phyloP scores from a whole-genome alignment of 2,797 vertebrate genomes.

The Hyperoplus lanceolatus region DNA sequence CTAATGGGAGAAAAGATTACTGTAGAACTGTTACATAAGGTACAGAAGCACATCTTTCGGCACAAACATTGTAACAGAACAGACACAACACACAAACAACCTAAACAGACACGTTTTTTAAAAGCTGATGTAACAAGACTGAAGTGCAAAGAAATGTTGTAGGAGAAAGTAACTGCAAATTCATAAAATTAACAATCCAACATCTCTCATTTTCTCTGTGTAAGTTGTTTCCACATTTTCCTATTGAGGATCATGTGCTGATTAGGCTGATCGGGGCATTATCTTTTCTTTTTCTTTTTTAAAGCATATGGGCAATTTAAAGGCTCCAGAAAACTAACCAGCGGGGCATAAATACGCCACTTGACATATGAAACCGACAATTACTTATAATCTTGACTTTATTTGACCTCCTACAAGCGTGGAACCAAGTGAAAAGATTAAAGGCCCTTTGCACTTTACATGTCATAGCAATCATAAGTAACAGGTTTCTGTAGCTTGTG shows the following conservation, averaged over 20 bases:
- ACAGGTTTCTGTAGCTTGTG: constrained; percentile 43
- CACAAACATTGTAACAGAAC: too few relatives aligned
- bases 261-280: constrained; percentile 23
- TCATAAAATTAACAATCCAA: too few relatives aligned
- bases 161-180: too few relatives aligned
- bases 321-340: constrained; percentile 12
- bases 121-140: too few relatives aligned
- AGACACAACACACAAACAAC: too few relatives aligned
- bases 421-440: constrained; percentile 32
- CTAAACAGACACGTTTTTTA: too few relatives aligned
- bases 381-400: constrained; percentile 5
- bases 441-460: constrained; percentile 4
- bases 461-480: constrained; percentile 35
- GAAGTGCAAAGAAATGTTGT: too few relatives aligned
- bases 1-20: too few relatives aligned
- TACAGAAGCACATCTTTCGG: too few relatives aligned
- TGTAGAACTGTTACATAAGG: too few relatives aligned
- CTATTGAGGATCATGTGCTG: constrained; percentile 25
- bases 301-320: constrained; percentile 11
- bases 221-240: not conserved
- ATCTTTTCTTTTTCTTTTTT: not conserved
- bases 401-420: constrained; percentile 16
- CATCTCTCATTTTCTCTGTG: too few relatives aligned
- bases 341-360: not conserved
- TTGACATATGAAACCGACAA: not conserved